Conservation (phyloP, 1,140 invertebrate species). For the Eubasilissa regina region DNA sequence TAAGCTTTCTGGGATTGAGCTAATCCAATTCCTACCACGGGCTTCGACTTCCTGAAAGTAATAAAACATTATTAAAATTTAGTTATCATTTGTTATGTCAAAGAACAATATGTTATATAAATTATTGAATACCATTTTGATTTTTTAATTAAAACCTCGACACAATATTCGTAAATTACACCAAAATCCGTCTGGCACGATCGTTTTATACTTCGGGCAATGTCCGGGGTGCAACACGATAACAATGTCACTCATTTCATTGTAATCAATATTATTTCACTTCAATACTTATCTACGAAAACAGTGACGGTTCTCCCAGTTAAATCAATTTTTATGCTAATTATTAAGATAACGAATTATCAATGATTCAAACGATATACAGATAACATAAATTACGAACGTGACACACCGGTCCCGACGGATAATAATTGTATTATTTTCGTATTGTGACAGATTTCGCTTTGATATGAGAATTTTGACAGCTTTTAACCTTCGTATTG, state of each 20-base stretch:
- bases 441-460: too few relatives aligned
- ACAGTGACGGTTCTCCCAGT: not conserved
- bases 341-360: too few relatives aligned
- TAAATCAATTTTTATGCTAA: not conserved
- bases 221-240: slow-evolving; percentile 1
- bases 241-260: not conserved
- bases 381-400: too few relatives aligned
- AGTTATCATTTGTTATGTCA: not conserved
- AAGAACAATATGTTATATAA: not conserved
- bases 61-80: not conserved
- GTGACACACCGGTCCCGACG: too few relatives aligned
- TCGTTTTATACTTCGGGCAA: slow-evolving; percentile 4
- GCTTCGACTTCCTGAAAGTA: slow-evolving; percentile 30
- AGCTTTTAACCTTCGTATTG: too few relatives aligned
- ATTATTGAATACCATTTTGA: slow-evolving; percentile 8
- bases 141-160: slow-evolving; percentile 10
- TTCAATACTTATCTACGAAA: slow-evolving; percentile 20
- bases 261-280: not conserved
- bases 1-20: slow-evolving; percentile 34
- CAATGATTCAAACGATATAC: too few relatives aligned
- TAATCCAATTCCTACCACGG: slow-evolving; percentile 38
- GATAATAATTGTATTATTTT: too few relatives aligned
- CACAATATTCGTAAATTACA: not conserved
- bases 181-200: slow-evolving; percentile 23
- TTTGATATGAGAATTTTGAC: too few relatives aligned